Evolutionary conservation across 2,113 vertebrate species (phyloP).

Genomic region (Zapus hudsonius): DNA sequence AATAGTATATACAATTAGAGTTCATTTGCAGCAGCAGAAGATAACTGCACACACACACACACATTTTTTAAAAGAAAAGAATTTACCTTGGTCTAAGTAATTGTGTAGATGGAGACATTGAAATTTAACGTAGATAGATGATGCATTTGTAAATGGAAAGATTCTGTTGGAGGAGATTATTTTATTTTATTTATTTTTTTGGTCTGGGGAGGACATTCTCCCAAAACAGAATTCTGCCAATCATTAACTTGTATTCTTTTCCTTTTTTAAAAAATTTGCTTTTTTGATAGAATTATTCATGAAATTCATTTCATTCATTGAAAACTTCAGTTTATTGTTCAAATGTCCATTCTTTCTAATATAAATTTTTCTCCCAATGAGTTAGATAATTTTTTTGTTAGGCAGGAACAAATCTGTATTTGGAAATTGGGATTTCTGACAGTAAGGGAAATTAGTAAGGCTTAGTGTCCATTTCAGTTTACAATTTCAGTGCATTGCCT

Average conservation of each 20-base stretch:
- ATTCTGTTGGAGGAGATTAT: neutral
- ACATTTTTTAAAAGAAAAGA: too few relatives aligned
- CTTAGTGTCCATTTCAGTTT: neutral
- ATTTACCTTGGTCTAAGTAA: neutral
- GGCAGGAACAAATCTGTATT: constrained; percentile 49
- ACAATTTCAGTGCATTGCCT: neutral
- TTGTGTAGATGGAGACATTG: neutral
- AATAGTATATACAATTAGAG: too few relatives aligned
- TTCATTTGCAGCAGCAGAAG: too few relatives aligned
- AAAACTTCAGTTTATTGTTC: constrained; percentile 29
- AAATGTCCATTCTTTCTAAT: constrained; percentile 28
- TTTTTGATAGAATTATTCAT: constrained; percentile 53
- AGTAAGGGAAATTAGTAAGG: neutral
- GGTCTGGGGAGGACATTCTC: neutral
- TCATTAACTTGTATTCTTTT: neutral
- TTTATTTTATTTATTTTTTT: too few relatives aligned
- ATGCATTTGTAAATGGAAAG: neutral
- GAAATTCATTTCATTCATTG: constrained; percentile 6
- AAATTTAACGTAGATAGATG: too few relatives aligned
- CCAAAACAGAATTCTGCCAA: neutral
- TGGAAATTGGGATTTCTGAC: constrained; percentile 53
- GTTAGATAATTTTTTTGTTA: constrained; percentile 40
- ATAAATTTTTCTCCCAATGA: constrained; percentile 23
- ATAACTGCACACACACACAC: too few relatives aligned
- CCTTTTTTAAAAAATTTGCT: neutral